Conservation (phyloP, 2,797 vertebrate genomes). For the Selene dorsalis region DNA sequence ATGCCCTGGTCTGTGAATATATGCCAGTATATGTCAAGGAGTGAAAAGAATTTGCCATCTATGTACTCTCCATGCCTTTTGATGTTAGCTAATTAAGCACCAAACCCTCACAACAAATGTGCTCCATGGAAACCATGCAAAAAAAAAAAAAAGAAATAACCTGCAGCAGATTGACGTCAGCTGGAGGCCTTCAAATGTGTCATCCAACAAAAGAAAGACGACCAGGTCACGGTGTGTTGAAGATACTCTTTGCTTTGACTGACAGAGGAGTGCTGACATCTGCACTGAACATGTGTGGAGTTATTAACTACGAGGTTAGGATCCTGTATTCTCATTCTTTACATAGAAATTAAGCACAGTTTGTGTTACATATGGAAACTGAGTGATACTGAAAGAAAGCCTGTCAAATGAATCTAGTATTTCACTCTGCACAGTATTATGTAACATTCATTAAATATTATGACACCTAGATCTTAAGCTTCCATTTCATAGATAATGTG, state of each 20-base stretch:
- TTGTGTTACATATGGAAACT: neutral
- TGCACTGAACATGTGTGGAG: slow-evolving; percentile 19
- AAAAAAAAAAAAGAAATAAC: slow-evolving; percentile 45
- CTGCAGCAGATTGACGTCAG: slow-evolving; percentile 76
- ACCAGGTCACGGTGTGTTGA: slow-evolving; percentile 59
- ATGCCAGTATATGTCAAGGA: slow-evolving; percentile 63
- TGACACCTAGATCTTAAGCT: neutral
- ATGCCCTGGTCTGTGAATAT: slow-evolving; percentile 45
- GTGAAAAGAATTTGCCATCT: slow-evolving; percentile 70
- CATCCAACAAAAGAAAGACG: slow-evolving; percentile 70
- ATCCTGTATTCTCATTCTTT: neutral
- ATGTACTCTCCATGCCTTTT: slow-evolving; percentile 60
- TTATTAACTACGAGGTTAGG: neutral
- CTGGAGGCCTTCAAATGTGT: slow-evolving; percentile 73
- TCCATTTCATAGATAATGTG: neutral
- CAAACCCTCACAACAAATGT: slow-evolving; percentile 68
- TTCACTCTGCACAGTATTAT: neutral
- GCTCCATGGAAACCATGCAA: slow-evolving; percentile 81
- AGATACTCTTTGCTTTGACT: slow-evolving; percentile 43
- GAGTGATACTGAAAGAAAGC: neutral
- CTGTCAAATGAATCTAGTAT: neutral
- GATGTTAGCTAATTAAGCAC: slow-evolving; percentile 75
- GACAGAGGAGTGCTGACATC: slow-evolving; percentile 35
- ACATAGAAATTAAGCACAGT: neutral
- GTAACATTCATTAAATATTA: slow-evolving; percentile 12